phyloP scores from a whole-genome alignment of 2,113 vertebrate species.

The Eolophus roseicapilla region DNA sequence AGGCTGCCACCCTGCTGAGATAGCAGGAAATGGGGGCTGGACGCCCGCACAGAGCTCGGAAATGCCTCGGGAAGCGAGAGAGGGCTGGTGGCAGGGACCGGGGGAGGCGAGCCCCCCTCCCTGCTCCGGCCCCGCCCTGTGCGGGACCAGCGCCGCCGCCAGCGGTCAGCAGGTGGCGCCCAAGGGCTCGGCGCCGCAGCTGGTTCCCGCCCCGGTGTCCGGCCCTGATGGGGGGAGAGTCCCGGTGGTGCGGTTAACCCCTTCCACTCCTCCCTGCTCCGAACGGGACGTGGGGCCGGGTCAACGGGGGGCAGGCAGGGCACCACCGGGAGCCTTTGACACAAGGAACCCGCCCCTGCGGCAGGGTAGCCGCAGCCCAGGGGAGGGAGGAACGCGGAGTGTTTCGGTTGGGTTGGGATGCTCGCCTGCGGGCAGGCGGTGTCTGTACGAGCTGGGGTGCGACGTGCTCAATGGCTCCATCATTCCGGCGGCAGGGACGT shows the following conservation, averaged over 20 bases:
- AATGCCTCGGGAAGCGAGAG: not conserved
- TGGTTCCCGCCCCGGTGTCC: not conserved
- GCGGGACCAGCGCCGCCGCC: not conserved
- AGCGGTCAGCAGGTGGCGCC: not conserved
- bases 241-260: not conserved
- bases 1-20: not conserved
- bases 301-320: not conserved
- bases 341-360: not conserved
- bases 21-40: not conserved
- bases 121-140: not conserved
- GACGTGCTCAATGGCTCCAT: rapidly evolving
- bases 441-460: rapidly evolving
- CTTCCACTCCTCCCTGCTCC: too few species aligned
- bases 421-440: not conserved
- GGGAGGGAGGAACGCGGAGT: too few species aligned
- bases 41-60: too few species aligned
- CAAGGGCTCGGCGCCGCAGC: not conserved
- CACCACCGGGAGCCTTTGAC: not conserved
- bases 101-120: too few species aligned
- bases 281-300: not conserved
- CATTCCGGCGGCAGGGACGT: not conserved
- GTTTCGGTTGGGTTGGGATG: rapidly evolving
- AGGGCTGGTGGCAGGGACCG: not conserved
- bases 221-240: not conserved
- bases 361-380: too few species aligned